phyloP scores from a whole-genome alignment of 2,797 vertebrate species.

The Micrastur ruficollis region DNA sequence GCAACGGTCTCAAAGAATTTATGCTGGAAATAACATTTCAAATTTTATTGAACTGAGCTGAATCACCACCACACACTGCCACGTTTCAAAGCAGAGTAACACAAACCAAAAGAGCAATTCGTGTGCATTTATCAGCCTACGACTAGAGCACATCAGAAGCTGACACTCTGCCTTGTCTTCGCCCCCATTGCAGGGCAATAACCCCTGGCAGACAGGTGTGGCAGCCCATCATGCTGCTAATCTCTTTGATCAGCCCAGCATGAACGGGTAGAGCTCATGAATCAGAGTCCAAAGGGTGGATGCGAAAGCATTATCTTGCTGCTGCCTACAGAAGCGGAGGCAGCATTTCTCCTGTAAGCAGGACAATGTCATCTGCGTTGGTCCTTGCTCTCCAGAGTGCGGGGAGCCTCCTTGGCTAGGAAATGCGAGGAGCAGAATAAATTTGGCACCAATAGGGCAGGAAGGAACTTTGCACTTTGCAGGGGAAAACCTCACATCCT shows the following conservation, averaged over 20 bases:
- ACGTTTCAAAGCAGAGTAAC: neutral
- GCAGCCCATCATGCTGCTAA: neutral
- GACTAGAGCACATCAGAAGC: neutral
- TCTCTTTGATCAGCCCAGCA: neutral
- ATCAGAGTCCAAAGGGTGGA: slow-evolving; percentile 26
- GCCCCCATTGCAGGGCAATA: neutral
- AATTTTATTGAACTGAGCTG: neutral
- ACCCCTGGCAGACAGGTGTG: slow-evolving; percentile 2
- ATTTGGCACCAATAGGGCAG: neutral
- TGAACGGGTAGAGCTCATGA: neutral
- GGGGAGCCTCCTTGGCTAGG: neutral
- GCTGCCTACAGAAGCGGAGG: neutral
- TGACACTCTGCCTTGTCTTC: neutral
- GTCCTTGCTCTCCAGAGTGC: neutral
- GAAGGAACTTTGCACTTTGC: neutral
- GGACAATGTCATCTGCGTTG: neutral
- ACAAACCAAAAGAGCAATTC: neutral
- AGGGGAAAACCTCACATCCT: neutral
- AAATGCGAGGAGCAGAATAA: neutral
- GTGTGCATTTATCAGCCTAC: neutral
- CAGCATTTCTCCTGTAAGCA: neutral
- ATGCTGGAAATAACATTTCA: neutral
- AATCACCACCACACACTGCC: neutral
- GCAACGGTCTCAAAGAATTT: neutral
- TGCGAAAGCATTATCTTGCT: neutral